phyloP scores from a whole-genome alignment of 2,888 invertebrate genomes.

The Abrostola tripartita region DNA sequence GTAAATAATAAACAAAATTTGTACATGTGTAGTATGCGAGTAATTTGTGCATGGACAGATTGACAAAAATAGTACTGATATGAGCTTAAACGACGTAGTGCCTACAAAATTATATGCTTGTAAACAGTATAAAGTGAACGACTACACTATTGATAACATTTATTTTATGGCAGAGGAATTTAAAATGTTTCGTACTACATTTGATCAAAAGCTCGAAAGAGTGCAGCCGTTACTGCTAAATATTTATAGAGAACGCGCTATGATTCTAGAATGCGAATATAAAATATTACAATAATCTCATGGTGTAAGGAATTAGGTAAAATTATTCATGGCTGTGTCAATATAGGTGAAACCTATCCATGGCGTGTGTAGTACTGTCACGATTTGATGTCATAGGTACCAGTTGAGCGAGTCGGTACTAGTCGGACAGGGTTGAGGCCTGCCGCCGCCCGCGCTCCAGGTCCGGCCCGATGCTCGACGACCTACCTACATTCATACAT shows the following conservation, averaged over 20 bases:
- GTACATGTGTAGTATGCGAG: slow-evolving; percentile 83
- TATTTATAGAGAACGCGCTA: slow-evolving; percentile 55
- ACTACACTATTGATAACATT: slow-evolving; percentile 62
- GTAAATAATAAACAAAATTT: slow-evolving; percentile 80
- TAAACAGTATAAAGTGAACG: slow-evolving; percentile 76
- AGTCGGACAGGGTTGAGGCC: slow-evolving; percentile 17
- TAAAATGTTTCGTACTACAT: slow-evolving; percentile 61
- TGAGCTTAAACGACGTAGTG: slow-evolving; percentile 91
- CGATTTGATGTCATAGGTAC: slow-evolving; percentile 19
- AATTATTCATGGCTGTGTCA: slow-evolving; percentile 79
- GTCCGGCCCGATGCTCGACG: slow-evolving; percentile 56
- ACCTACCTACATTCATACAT: slow-evolving; percentile 69
- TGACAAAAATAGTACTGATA: slow-evolving; percentile 89
- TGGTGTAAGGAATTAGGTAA: slow-evolving; percentile 67
- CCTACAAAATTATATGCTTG: slow-evolving; percentile 89
- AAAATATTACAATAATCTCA: slow-evolving; percentile 56
- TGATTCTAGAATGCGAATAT: slow-evolving; percentile 55
- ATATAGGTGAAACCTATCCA: slow-evolving; percentile 71
- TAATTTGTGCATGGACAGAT: slow-evolving; percentile 81
- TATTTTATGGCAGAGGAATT: slow-evolving; percentile 65
- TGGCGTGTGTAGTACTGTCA: slow-evolving; percentile 57
- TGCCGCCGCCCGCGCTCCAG: slow-evolving; percentile 34
- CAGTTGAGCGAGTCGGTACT: slow-evolving; percentile 11
- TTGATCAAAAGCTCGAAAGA: slow-evolving; percentile 56
- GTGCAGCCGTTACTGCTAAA: slow-evolving; percentile 52